Conservation (phyloP, 2,888 invertebrate species). For the Meteorus cinctellus region DNA sequence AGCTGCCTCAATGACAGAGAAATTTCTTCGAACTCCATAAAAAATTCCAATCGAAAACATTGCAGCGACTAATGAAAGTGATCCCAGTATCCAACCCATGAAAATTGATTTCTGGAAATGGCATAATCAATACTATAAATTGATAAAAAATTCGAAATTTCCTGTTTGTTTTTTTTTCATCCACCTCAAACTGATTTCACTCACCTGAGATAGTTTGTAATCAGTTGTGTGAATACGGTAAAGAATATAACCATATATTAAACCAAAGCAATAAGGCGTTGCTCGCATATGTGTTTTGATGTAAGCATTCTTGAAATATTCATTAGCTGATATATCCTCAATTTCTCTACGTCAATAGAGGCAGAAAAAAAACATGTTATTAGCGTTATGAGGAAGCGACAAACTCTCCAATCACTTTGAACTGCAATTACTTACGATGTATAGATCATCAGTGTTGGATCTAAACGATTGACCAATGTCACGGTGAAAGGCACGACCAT, state of each 20-base stretch:
- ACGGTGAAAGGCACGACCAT: conserved; percentile 76
- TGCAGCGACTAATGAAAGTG: conserved; percentile 72
- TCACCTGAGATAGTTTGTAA: conserved; percentile 73
- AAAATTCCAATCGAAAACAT: conserved; percentile 80
- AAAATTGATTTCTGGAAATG: conserved; percentile 58
- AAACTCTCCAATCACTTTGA: not conserved
- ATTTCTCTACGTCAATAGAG: conserved; percentile 76
- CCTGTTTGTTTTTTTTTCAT: not conserved
- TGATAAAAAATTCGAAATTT: not conserved
- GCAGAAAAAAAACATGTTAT: not conserved
- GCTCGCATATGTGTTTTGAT: conserved; percentile 86
- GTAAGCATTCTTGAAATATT: conserved; percentile 79
- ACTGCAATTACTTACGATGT: conserved; percentile 77
- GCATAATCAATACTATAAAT: not conserved
- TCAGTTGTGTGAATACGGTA: conserved; percentile 78
- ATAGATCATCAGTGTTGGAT: conserved; percentile 82
- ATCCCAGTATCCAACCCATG: conserved; percentile 60
- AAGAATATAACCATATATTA: conserved; percentile 80
- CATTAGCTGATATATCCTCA: conserved; percentile 78
- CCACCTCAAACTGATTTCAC: conserved; percentile 52
- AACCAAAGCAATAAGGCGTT: conserved; percentile 81
- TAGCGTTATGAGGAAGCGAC: not conserved
- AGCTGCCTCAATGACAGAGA: conserved; percentile 78
- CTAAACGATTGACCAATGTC: conserved; percentile 77
- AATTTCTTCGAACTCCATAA: conserved; percentile 78